Base-by-base conservation (phyloP, 2,888 invertebrate genomes). In the Dilophus febrilis region DNA sequence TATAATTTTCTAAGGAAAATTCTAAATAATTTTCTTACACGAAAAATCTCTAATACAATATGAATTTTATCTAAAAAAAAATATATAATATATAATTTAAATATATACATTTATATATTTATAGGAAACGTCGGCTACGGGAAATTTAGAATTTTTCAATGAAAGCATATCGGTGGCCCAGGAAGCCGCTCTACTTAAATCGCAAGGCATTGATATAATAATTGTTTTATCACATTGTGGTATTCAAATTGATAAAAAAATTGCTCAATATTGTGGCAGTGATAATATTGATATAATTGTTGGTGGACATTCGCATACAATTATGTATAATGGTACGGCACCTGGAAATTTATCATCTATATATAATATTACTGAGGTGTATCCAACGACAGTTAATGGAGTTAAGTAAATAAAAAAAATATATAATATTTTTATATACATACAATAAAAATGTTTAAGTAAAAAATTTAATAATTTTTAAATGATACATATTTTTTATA, bases 171-270 rank as follows among this genome's bases (percentile, higher is more conserved):
- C 76, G 0, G 70, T 83, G 1, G 72, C 73, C 44, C 64, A 67
- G 3, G 83, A 84, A 59, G 77, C 81, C 0, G 64, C 66, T 36
- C 65, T 70, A 42, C 54, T 85, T 27, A 68, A 68, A 4, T 65
- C 64, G 31, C 64, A 73, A 45, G 75, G 74, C 0, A 71, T 83
- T 4, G 74, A 83, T 48, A 82, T 85, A 39, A 80, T 87, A 47
- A 74, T 90, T 38, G 79, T 81, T 3, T 60, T 87, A 12, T 84
- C 87, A 0, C 88, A 90, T 55, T 74, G 81, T 38, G 87, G 88
- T 2, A 66, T 82, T 35, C 69, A 73, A 2, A 68, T 71, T 16
- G 82, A 82, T 49, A 62, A 67, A 64, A 53, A 62, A 26, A 72
- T 87, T 45, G 87, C 86, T 0, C 54, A 56, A 3, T 63, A 67